Base-by-base conservation (phyloP, 1,140 invertebrate genomes). In the Zaprionus nigranus region DNA sequence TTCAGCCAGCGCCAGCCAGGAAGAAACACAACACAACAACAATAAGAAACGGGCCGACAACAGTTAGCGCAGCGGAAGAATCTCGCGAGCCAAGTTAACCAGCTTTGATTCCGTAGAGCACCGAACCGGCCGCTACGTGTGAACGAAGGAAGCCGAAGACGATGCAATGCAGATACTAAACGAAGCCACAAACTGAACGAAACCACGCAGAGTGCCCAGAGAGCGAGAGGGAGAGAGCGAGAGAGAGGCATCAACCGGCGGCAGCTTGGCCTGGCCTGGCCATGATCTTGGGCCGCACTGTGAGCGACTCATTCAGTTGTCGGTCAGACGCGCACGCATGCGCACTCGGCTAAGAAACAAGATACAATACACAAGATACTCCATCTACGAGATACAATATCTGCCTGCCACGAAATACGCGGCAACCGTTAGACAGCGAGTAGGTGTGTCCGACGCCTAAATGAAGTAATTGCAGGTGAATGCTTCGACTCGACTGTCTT, bases 41-140 rank as follows among this genome's bases (percentile, higher is more conserved):
- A 43, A 15, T 43, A 51, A n/a, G 22, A 51, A 38, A 51, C 69
- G 26, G 53, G 22, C 38, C 68, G 70, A 75, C 67, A 71, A 88
- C 84, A 90, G 84, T 90, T 88, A 88, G 61, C 56, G 49, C 67
- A 36, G 69, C 74, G 66, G 54, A 88, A 88, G 84, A 88, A 88
- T 88, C 72, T 75, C 56, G 61, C 40, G 40, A 46, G 28, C 24
- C 54, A 51, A 66, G 56, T 60, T 65, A 57, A 43, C 60, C 59
- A 63, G 40, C 28, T 43, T 58, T 46, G 59, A 75, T 63, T 63
- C 72, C 46, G 22, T 24, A 13, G 46, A 46, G 40, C 40, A 17
- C 40, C 72, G 69, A 66, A 49, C 53, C 64, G 54, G 64, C 24
- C 15, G 60, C 69, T 56, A 82, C 74, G 66, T 83, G 83, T 54